A percentile compares a stretch with the other conserved stretches of the same genome.
Conservation (phyloP, 2,797 vertebrate genomes). For the Capromys pilorides region DNA sequence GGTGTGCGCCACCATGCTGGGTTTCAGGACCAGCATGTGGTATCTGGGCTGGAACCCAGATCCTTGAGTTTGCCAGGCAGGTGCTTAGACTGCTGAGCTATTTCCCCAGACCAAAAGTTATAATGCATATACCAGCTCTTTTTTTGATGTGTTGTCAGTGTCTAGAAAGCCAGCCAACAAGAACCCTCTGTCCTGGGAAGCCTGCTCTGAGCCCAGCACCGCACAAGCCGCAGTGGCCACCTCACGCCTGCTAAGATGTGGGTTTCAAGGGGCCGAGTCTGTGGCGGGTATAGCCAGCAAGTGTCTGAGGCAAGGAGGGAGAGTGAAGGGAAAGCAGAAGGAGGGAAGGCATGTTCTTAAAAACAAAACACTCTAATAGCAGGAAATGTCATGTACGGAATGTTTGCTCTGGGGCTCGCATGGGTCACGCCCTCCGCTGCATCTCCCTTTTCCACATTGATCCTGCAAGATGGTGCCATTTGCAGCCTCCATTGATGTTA, state of each 20-base stretch:
- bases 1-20: too few relatives aligned
- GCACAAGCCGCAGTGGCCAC: neutral
- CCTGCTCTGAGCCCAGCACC: neutral
- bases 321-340: neutral
- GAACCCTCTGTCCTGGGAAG: neutral
- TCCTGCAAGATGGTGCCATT: neutral
- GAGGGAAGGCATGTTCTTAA: neutral
- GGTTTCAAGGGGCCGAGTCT: neutral
- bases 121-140: neutral
- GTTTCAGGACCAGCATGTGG: too few relatives aligned
- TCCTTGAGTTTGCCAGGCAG: too few relatives aligned
- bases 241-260: neutral
- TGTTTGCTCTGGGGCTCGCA: neutral
- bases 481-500: neutral
- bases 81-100: too few relatives aligned
- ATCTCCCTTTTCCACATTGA: neutral
- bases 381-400: neutral
- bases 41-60: too few relatives aligned
- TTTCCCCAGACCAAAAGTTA: neutral
- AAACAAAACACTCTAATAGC: neutral
- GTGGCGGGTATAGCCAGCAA: neutral
- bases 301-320: neutral
- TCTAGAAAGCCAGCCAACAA: neutral
- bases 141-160: neutral
- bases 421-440: fast-evolving